Evolutionary conservation across 2,113 vertebrate species (phyloP), one percentile per base, ranked within the genome.

Genomic region (Plectropomus leopardus): DNA sequence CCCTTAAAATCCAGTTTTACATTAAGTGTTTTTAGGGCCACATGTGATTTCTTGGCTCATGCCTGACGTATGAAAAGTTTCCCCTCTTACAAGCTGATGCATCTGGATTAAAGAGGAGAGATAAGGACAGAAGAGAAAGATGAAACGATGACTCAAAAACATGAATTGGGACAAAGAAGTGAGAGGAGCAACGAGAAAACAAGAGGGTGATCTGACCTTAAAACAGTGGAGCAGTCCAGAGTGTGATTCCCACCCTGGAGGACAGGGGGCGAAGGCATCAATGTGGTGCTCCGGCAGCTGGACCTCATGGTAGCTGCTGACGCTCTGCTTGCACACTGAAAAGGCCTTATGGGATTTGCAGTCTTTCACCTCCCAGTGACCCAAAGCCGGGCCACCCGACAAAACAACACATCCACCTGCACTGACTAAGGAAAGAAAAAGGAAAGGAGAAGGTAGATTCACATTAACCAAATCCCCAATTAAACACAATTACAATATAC

Each of bases 331-430:
- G 71, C 98, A 99, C 66, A 99, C 45, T 8, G 97, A 97, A 91
- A 96, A 94, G 16, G 98, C 97, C 89, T 95, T 96, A 80, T 96
- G 95, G 32, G 88, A 86, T n/a, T 70, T 91, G 76, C 97, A 99
- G 90, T 95, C 95, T 90, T 98, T 98, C 53, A 98, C 98, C 86
- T 98, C 97, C 98, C 98, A 99, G 4, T 82, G 94, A 54, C 97
- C 97, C 86, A 95, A 1, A n/a, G 95, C 93, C 19, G 89, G 82
- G 28, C 95, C 93, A 45, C 95, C 96, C 74, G 89, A 90, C 85
- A 99, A 92, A n/a, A 92, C 96, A 72, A 97, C 97, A 51, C 98
- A 99, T 24, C 97, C 97, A 61, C 96, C 95, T 50, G 90, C 76
- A 73, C 88, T 95, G 80, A 95, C 98, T 98, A 0, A 34, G 16